Conservation (phyloP, 37 sponge, comb jelly and placozoan species). For the Spongilla lacustris region DNA sequence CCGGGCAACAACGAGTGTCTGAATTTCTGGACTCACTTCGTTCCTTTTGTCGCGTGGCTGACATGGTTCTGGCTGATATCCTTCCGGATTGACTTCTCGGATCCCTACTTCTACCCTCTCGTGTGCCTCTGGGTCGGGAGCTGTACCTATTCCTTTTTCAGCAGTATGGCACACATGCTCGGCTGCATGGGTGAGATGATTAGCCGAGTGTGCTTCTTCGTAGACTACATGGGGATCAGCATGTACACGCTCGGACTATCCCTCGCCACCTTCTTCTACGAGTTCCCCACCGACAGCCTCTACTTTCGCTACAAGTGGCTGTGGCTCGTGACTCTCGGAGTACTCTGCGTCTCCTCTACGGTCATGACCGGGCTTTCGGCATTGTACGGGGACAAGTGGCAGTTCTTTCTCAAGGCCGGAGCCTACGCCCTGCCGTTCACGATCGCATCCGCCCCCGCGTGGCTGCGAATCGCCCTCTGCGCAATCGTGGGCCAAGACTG, state of each 20-base stretch:
- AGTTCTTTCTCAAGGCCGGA: constrained; percentile 45
- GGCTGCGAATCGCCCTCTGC: constrained; percentile 19
- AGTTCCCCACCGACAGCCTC: constrained; percentile 15
- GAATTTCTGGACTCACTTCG: constrained; percentile 86
- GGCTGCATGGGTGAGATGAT: constrained; percentile 32
- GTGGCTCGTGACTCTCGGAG: not conserved
- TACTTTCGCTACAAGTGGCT: constrained; percentile 25
- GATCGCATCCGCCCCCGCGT: constrained; percentile 13
- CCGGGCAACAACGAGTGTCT: constrained; percentile 64
- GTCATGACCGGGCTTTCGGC: constrained; percentile 52
- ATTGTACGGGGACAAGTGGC: constrained; percentile 53
- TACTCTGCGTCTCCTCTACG: constrained; percentile 18
- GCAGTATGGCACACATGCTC: constrained; percentile 78
- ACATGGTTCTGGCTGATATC: constrained; percentile 30
- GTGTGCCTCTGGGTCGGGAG: constrained; percentile 60
- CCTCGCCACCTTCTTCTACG: constrained; percentile 50
- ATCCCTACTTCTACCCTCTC: constrained; percentile 64
- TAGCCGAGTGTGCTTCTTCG: constrained; percentile 64
- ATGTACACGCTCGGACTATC: constrained; percentile 56
- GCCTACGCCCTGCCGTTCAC: constrained; percentile 41
- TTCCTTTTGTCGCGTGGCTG: constrained; percentile 48
- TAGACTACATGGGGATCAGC: constrained; percentile 83
- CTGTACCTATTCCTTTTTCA: constrained; percentile 56
- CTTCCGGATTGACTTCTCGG: constrained; percentile 13
- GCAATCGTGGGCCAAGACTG: constrained; percentile 17